These are phyloP conservation scores for Hypocryptadius cinnamomeus DNA, from an alignment of 2,113 vertebrate species.

Conservation along the genomic window DNA sequence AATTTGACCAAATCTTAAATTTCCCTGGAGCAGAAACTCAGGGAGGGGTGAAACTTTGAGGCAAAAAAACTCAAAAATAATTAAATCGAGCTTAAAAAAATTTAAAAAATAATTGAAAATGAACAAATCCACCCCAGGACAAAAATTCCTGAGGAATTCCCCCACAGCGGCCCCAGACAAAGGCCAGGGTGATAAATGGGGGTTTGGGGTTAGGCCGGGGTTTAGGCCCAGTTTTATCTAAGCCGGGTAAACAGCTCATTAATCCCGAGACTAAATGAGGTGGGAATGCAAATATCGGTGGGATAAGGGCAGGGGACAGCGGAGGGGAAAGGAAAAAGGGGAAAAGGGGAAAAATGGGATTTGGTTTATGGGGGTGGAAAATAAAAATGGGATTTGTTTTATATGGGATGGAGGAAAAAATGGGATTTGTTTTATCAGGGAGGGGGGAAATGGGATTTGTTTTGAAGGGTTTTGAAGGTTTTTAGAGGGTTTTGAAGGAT, in stretches of 20 bases:
- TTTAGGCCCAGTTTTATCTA: slow-evolving; percentile 33
- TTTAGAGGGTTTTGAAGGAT: neutral
- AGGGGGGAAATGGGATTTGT: neutral
- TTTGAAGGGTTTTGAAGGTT: neutral
- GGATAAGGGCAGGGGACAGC: neutral
- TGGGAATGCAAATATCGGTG: slow-evolving; percentile 37
- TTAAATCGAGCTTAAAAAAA: neutral
- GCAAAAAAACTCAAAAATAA: neutral
- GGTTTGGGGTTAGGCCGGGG: slow-evolving; percentile 17
- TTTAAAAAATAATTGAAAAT: fast-evolving
- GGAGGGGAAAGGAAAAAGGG: neutral
- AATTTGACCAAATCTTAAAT: neutral
- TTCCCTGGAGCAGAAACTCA: neutral
- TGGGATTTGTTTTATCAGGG: no score
- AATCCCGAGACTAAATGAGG: slow-evolving; percentile 47
- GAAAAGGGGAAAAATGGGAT: neutral
- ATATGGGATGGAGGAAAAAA: no score
- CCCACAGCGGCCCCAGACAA: neutral
- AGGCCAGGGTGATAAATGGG: neutral
- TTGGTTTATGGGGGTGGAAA: neutral
- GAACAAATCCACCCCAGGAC: fast-evolving
- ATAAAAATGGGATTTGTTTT: no score
- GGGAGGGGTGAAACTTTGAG: fast-evolving
- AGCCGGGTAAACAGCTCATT: slow-evolving; percentile 30
- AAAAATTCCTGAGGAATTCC: neutral